Percentiles rank a stretch among this genome's conserved stretches.
Evolutionary conservation across 2,888 invertebrate genomes (phyloP).

Genomic region (Athetis lepigone): DNA sequence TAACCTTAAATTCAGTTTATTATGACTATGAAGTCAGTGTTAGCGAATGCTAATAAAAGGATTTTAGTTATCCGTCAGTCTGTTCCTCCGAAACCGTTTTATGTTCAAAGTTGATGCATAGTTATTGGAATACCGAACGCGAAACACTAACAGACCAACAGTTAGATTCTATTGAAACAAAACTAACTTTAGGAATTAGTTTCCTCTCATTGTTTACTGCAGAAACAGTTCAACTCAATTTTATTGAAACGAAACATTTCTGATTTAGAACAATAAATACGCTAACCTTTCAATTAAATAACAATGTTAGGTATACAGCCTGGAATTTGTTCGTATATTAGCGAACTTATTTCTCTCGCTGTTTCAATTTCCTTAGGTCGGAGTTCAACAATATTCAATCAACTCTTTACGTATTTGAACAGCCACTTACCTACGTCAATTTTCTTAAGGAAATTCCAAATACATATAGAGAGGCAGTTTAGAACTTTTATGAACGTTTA

Average conservation of each 20-base stretch:
- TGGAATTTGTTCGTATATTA: conserved; percentile 2
- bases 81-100: conserved; percentile 22
- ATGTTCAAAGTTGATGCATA: conserved; percentile 48
- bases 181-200: conserved; percentile 55
- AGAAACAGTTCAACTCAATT: conserved; percentile 37
- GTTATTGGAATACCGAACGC: conserved; percentile 39
- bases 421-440: not conserved
- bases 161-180: conserved; percentile 48
- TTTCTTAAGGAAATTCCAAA: no score
- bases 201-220: conserved; percentile 48
- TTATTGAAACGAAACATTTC: conserved; percentile 44
- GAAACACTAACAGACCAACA: conserved; percentile 36
- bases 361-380: not conserved
- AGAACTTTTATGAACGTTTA: no score
- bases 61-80: not conserved
- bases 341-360: not conserved
- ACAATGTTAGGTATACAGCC: not conserved
- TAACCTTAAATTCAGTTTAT: no score
- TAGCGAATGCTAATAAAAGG: no score
- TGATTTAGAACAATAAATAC: conserved; percentile 39
- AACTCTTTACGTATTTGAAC: not conserved
- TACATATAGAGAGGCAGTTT: no score
- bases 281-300: conserved; percentile 30
- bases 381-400: not conserved
- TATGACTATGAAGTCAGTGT: no score